Percentiles rank a stretch among this genome's conserved stretches.
Conservation (phyloP, 92 coral and sea anemone species). For the Diadumene lineata region DNA sequence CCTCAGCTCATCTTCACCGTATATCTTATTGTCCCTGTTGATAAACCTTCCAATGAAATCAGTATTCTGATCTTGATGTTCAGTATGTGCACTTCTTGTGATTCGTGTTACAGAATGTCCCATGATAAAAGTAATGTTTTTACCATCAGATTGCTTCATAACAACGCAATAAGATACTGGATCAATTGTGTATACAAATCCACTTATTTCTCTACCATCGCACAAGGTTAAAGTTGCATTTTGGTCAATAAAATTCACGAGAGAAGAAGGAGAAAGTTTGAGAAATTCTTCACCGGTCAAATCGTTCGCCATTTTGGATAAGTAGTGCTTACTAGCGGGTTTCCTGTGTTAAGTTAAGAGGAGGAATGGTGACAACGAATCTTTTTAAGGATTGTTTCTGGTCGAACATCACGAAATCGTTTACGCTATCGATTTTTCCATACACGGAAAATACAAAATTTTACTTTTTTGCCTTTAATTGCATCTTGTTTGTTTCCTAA, state of each 20-base stretch:
- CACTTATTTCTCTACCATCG: conserved; percentile 47
- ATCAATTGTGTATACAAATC: conserved; percentile 89
- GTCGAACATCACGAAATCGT: too few species aligned
- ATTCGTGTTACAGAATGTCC: conserved; percentile 61
- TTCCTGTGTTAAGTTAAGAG: too few species aligned
- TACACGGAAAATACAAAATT: too few species aligned
- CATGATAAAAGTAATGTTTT: conserved; percentile 35
- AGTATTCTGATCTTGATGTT: conserved; percentile 23
- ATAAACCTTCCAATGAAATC: conserved; percentile 30
- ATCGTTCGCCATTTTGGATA: conserved; percentile 40
- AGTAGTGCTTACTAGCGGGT: neutral
- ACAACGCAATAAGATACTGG: conserved; percentile 82
- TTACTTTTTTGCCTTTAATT: too few species aligned
- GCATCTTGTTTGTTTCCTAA: neutral
- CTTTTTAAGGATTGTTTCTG: too few species aligned
- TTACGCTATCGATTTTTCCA: too few species aligned
- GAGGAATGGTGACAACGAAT: too few species aligned
- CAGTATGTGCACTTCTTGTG: conserved; percentile 22
- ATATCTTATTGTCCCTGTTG: conserved; percentile 5
- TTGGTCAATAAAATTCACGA: conserved; percentile 41
- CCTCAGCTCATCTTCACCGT: conserved; percentile 52
- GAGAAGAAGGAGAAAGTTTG: conserved; percentile 34
- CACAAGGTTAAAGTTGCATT: conserved; percentile 33
- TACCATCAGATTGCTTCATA: conserved; percentile 43
- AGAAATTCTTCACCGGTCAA: neutral